A percentile compares a stretch with the other conserved stretches of the same genome.
Evolutionary conservation across 2,113 vertebrate species (phyloP).

Genomic region (Stegostoma tigrinum): DNA sequence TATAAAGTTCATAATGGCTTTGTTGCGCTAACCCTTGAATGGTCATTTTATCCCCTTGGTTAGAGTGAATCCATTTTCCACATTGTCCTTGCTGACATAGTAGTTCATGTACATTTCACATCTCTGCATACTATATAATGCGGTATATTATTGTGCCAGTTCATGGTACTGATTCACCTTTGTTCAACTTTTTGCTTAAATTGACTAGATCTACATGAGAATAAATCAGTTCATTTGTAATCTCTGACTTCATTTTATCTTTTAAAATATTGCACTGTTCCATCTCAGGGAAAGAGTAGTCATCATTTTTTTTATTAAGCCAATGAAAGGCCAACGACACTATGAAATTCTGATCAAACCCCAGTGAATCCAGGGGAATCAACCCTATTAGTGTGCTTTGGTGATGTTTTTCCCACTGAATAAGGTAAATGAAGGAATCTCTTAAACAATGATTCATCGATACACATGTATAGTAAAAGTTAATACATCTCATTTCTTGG

Average conservation of each 20-base stretch:
- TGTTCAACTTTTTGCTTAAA: not conserved
- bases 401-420: not conserved
- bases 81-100: not conserved
- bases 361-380: not conserved
- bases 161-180: not conserved
- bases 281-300: not conserved
- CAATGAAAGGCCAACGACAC: too few species aligned
- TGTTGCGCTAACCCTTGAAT: conserved; percentile 12
- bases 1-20: not conserved
- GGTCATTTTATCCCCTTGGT: not conserved
- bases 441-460: not conserved
- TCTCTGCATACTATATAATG: not conserved
- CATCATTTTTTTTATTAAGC: not conserved
- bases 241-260: not conserved
- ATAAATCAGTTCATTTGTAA: not conserved
- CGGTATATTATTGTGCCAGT: not conserved
- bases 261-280: not conserved
- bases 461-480: not conserved
- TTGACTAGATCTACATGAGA: not conserved
- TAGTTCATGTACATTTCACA: not conserved
- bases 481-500: not conserved
- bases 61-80: not conserved
- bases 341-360: not conserved
- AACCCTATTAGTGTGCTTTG: not conserved
- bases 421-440: not conserved